Evolutionary conservation across 2,797 vertebrate genomes (phyloP), one percentile per base, ranked within the genome.

Genomic region (Acanthurus tractus): DNA sequence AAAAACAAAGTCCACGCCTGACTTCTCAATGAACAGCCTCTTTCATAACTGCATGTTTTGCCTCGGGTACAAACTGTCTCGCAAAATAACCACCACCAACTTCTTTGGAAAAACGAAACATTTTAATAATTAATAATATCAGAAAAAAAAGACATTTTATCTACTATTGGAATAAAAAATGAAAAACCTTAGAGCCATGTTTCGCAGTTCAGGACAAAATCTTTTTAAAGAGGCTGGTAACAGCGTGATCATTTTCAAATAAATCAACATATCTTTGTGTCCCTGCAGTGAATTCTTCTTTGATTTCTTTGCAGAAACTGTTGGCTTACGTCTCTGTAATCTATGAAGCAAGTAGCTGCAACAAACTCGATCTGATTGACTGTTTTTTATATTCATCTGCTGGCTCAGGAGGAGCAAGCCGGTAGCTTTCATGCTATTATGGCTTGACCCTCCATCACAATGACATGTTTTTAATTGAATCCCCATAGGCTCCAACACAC

Each of bases 401-500:
- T 76, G 86, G 82, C 81, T 90, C 74, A 79, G 80, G 38, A 86
- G 86, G 73, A 84, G 73, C 53, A 71, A 74, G 83, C 77, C 4
- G 4, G 86, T 81, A 81, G 82, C 78, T 84, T 87, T 82, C 64
- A 89, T 87, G 79, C 82, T 82, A 83, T 90, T 89, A 90, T 72
- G 79, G 70, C 80, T 58, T 18, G 76, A 75, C 80, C 76, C 82
- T 85, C 74, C 70, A 88, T 92, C 87, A 89, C 73, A 70, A 76
- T 88, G 85, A 85, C 88, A 81, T 87, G 84, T 84, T 90, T 90
- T 93, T 93, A 90, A 91, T 94, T 92, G 91, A 70, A 81, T 71
- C 68, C 64, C 76, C 73, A 66, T 56, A 40, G 58, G 44, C 53
- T 81, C 38, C 58, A 64, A 83, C 80, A 84, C 52, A 65, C 56